Percentiles rank a stretch among this genome's conserved stretches.
Evolutionary conservation across 2,113 vertebrate species (phyloP).

Genomic region (Tragelaphus strepsiceros): DNA sequence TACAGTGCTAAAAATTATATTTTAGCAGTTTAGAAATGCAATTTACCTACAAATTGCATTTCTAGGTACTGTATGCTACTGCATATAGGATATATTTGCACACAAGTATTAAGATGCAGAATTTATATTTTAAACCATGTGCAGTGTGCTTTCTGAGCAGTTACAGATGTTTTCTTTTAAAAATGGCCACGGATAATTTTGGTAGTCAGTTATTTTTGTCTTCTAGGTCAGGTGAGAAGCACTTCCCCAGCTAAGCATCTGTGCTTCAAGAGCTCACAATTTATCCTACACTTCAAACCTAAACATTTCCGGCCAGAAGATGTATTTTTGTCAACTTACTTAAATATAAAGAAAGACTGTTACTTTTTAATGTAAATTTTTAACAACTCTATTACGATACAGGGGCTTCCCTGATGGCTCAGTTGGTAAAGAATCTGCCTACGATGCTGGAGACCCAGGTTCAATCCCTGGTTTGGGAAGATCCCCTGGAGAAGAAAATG

Average conservation of each 20-base stretch:
- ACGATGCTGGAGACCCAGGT: not conserved
- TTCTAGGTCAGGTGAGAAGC: not conserved
- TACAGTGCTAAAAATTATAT: not conserved
- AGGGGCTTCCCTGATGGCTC: not conserved
- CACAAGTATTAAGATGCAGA: not conserved
- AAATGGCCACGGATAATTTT: not conserved
- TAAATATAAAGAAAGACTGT: not conserved
- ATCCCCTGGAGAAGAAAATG: not conserved
- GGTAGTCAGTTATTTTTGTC: conserved; percentile 39
- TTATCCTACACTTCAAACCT: conserved; percentile 39
- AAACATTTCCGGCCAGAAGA: not conserved
- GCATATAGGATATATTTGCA: not conserved
- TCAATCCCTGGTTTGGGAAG: not conserved
- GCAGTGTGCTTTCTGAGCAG: not conserved
- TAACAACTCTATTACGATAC: not conserved
- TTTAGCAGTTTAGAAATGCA: not conserved
- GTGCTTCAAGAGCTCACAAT: conserved; percentile 38
- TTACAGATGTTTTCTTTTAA: not conserved
- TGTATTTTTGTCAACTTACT: not conserved
- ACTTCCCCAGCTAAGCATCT: not conserved
- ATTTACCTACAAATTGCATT: not conserved
- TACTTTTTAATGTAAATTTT: not conserved
- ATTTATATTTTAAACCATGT: not conserved
- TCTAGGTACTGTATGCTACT: not conserved
- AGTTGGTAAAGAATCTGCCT: not conserved